Evolutionary conservation across 2,888 invertebrate genomes (phyloP), one percentile per base, ranked within the genome.

Genomic region (Agonopterix heracliana): DNA sequence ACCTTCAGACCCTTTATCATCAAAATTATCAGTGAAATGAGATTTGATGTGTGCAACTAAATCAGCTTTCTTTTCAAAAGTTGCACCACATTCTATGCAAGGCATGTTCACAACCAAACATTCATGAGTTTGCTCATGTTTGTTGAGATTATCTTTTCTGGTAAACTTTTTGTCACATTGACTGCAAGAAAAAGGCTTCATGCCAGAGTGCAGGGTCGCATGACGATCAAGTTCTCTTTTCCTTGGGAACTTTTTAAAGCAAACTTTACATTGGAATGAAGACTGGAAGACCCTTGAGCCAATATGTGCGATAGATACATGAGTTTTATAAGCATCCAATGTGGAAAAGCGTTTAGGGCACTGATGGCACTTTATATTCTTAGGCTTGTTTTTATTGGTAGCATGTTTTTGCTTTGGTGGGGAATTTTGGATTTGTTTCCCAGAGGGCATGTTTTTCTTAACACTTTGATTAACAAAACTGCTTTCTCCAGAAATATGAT

Each of bases 151-250:
- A 63, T 94, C 93, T 63, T 92, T 93, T 44, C 92, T 88, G 40
- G 90, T 91, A 68, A 93, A 93, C 56, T 90, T 90, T 60, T 92
- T 92, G 55, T 91, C 91, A 75, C 94, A 94, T 50, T 90, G 89
- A 46, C 85, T 88, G 67, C 94, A 94, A 46, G 91, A 90, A 64
- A 92, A 93, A 1, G 93, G 90, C 60, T 92, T 92, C 75, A 91
- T 86, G 1, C 91, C 93, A 41, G 92, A 90, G 71, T 94, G 94
- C 1, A 93, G 87, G 0, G 91, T 87, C 11, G 90, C 86, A 74
- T 94, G 94, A 0, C 93, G 85, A 57, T 93, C 93, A 9, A 93
- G 74, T 72, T 94, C 94, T 41, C 93, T 86, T 73, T 93, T 93
- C 1, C 93, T 81, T 35, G 92, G 83, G 65, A 94, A 94, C 7